Conservation (phyloP, 2,797 vertebrate species). For the Sardinella longiceps region DNA sequence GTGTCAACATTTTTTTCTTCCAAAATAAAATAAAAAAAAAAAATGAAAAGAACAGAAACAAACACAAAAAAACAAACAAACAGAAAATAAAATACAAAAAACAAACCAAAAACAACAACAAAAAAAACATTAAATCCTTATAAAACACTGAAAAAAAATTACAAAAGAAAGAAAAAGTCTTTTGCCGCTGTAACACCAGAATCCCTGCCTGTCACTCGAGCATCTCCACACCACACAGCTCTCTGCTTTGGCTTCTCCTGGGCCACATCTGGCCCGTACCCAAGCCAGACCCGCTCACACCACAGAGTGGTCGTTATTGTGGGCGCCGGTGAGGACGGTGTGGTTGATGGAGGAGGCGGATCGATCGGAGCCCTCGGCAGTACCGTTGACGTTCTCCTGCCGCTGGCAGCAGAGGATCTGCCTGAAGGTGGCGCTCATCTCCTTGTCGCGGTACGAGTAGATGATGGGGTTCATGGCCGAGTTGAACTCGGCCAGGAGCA, state of each 20-base stretch:
- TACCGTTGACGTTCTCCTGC: constrained; percentile 86
- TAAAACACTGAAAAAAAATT: constrained; percentile 39
- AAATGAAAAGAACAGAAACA: constrained; percentile 20
- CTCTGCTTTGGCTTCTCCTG: neutral
- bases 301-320: constrained; percentile 94
- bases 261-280: neutral
- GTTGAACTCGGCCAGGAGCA: constrained; percentile 96
- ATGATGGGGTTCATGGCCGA: constrained; percentile 99
- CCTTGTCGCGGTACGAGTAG: constrained; percentile 98
- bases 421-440: constrained; percentile 97
- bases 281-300: constrained; percentile 72
- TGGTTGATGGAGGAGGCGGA: constrained; percentile 96
- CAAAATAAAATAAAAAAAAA: constrained; percentile 27
- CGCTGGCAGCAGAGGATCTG: constrained; percentile 97
- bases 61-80: constrained; percentile 50
- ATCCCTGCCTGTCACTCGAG: constrained; percentile 47
- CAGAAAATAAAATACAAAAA: constrained; percentile 33
- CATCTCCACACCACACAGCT: constrained; percentile 37
- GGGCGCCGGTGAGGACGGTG: constrained; percentile 86
- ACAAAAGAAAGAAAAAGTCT: constrained; percentile 48
- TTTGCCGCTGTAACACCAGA: constrained; percentile 50
- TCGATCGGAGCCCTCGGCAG: constrained; percentile 90
- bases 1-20: constrained; percentile 37
- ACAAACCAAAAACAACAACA: constrained; percentile 45
- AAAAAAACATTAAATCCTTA: constrained; percentile 46